phyloP scores from a whole-genome alignment of 1,140 invertebrate species.

The Drosophila virilis region DNA sequence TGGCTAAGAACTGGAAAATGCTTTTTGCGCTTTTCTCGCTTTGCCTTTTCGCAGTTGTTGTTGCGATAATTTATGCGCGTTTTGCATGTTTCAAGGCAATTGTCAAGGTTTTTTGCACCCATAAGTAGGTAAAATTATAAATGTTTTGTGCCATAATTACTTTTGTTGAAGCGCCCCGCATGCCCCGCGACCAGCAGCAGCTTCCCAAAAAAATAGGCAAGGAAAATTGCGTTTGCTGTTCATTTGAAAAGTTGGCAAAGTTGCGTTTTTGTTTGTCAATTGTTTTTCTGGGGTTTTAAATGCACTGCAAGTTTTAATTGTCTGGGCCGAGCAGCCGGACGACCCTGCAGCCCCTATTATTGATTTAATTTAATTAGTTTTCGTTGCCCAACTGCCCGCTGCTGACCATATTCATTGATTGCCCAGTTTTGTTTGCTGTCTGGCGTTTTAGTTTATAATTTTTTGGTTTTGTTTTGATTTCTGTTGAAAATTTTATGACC shows the following conservation, averaged over 20 bases:
- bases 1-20: conserved; percentile 41
- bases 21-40: conserved; percentile 30
- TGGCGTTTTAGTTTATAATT: conserved; percentile 64
- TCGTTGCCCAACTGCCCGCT: conserved; percentile 27
- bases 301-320: conserved; percentile 41
- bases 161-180: conserved; percentile 37
- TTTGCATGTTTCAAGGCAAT: conserved; percentile 79
- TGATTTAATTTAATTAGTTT: conserved; percentile 79
- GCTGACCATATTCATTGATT: conserved; percentile 63
- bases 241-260: conserved; percentile 42
- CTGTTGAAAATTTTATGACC: conserved; percentile 48
- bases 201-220: conserved; percentile 37
- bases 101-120: conserved; percentile 73
- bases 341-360: conserved; percentile 48
- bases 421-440: conserved; percentile 59
- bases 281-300: conserved; percentile 11
- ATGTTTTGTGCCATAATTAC: conserved; percentile 73
- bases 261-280: conserved; percentile 30
- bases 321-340: conserved; percentile 22
- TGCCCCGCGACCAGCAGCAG: not conserved
- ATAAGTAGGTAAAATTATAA: conserved; percentile 43
- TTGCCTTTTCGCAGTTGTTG: conserved; percentile 17
- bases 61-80: conserved; percentile 73
- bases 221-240: conserved; percentile 48
- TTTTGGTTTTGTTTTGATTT: conserved; percentile 58